A percentile compares a stretch with the other conserved stretches of the same genome.
Conservation (phyloP, 2,797 vertebrate species). For the Clarias platycephalus region DNA sequence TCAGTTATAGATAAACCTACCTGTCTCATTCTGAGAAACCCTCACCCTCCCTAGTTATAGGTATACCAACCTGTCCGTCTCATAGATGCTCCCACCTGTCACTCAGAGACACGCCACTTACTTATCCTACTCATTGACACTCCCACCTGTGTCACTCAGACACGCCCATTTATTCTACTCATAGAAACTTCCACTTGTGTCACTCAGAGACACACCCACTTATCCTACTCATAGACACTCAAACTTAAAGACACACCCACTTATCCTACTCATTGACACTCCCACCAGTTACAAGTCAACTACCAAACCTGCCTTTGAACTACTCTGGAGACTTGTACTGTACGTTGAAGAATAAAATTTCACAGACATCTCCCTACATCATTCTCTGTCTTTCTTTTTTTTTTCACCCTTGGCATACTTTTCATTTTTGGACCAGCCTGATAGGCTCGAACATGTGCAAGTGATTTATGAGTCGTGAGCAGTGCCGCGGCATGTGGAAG, state of each 20-base stretch:
- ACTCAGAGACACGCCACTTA: neutral
- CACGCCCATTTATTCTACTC: neutral
- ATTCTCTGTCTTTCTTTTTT: neutral
- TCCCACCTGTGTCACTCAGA: neutral
- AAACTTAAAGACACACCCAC: neutral
- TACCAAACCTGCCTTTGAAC: too few species aligned
- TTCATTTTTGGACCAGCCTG: conserved; percentile 12
- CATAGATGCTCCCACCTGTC: neutral
- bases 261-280: neutral
- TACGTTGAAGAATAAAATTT: neutral
- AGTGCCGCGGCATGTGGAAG: neutral
- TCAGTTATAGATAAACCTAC: neutral
- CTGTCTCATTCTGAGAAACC: neutral
- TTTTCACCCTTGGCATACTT: neutral
- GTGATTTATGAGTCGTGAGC: neutral
- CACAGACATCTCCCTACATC: neutral
- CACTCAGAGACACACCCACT: neutral
- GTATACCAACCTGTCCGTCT: neutral
- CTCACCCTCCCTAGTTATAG: too few species aligned
- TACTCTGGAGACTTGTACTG: neutral
- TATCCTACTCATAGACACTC: neutral
- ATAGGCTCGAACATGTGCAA: conserved; percentile 20
- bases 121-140: neutral
- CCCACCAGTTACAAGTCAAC: neutral
- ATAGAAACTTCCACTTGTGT: neutral